Conservation (phyloP, 2,888 invertebrate genomes). For the Macropis europaea region DNA sequence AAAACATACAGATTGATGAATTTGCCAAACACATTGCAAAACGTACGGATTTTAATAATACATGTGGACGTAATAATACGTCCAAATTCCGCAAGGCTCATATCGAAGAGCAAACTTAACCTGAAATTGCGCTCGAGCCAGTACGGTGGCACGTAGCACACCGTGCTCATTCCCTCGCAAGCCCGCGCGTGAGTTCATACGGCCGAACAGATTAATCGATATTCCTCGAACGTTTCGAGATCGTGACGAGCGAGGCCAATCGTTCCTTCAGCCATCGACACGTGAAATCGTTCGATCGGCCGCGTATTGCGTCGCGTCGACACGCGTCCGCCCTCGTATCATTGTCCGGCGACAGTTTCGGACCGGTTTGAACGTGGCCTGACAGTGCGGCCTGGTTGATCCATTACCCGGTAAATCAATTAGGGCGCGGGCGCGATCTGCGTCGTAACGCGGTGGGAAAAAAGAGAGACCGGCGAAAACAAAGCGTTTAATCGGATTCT, state of each 20-base stretch:
- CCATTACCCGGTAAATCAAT: constrained; percentile 66
- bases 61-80: too few relatives aligned
- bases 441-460: constrained; percentile 30
- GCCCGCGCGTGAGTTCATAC: too few relatives aligned
- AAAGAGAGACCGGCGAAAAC: constrained; percentile 64
- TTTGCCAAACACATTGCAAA: too few relatives aligned
- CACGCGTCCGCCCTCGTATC: constrained; percentile 15
- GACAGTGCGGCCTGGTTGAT: constrained; percentile 48
- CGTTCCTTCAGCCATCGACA: constrained; percentile 38
- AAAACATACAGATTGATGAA: too few relatives aligned
- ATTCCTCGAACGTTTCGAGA: too few relatives aligned
- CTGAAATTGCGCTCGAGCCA: too few relatives aligned
- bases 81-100: too few relatives aligned
- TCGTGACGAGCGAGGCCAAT: constrained; percentile 39
- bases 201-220: too few relatives aligned
- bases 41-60: too few relatives aligned
- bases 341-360: constrained; percentile 21
- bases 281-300: constrained; percentile 41
- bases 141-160: too few relatives aligned
- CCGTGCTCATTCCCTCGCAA: too few relatives aligned
- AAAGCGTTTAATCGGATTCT: constrained; percentile 72
- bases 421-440: constrained; percentile 55
- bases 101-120: too few relatives aligned
- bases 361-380: neutral
- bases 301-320: constrained; percentile 19